Base-by-base conservation (phyloP, 1,140 invertebrate genomes). In the Bombus pyrosoma region DNA sequence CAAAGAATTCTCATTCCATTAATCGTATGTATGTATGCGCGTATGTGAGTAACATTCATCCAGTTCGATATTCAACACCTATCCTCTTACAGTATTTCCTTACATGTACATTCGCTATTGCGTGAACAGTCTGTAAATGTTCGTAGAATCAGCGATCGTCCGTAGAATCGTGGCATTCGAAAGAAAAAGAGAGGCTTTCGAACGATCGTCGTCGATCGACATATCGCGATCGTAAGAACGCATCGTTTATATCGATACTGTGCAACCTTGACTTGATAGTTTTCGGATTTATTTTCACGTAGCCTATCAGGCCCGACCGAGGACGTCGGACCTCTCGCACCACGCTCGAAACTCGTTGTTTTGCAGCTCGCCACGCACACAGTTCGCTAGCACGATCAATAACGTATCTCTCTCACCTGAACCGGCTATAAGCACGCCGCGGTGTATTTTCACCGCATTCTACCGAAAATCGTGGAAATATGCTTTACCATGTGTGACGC, bases 231-330 rank as follows among this genome's bases (percentile, higher is more conserved):
- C 6, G 34, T 76, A 76, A 28, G 2, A 37, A 79, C 41, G 39
- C 39, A n/a, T 39, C 62, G 77, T 83, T 89, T 76, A 83, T 86
- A 89, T 62, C 71, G n/a, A 83, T 89, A 12, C 69, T 34, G 79
- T 69, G 28, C 59, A 66, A 86, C 75, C 87, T 89, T 83, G 83
- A 83, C 66, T 89, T 47, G 74, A 87, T 69, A 74, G 47, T 71
- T 89, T 76, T 80, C 75, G 53, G 86, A 87, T 6, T 86, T 86
- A 89, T 88, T 89, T 89, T 89, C 88, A 83, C 72, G 22, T 69
- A 62, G 66, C n/a, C 59, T 62, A 74, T 74, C 18, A 28, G 37
- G 64, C 22, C 34, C 64, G 37, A 77, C 18, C 79, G 87, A 87
- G 81, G 57, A 59, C 81, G 76, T 4, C 53, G 75, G 64, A 53